Evolutionary conservation across 2,113 vertebrate species (phyloP).

Genomic region (Salminus brasiliensis): DNA sequence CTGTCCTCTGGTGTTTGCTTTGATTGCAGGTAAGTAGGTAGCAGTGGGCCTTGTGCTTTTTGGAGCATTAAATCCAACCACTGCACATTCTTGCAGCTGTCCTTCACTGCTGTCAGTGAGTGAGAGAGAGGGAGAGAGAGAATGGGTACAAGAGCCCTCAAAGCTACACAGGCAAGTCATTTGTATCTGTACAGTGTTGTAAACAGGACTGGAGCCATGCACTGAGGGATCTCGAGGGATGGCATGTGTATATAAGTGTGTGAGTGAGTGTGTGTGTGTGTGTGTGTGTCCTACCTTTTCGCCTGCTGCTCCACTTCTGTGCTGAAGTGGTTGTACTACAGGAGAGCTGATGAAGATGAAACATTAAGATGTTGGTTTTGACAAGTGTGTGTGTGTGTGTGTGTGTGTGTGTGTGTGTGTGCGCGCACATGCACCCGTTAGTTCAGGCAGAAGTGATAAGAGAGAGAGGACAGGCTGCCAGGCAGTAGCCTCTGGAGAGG

Average conservation of each 20-base stretch:
- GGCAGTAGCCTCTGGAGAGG: constrained; percentile 65
- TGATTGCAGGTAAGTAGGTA: constrained; percentile 77
- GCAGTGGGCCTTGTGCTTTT: constrained; percentile 80
- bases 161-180: constrained; percentile 86
- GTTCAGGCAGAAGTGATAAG: constrained; percentile 45
- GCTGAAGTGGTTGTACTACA: constrained; percentile 31
- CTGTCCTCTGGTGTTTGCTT: constrained; percentile 88
- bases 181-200: constrained; percentile 80
- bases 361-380: constrained; percentile 49
- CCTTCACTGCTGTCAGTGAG: constrained; percentile 77
- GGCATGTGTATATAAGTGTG: constrained; percentile 11
- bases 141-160: constrained; percentile 73
- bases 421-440: constrained; percentile 31
- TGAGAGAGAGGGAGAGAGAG: constrained; percentile 55
- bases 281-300: constrained; percentile 41
- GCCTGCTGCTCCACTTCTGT: constrained; percentile 26
- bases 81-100: constrained; percentile 73
- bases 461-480: constrained; percentile 68
- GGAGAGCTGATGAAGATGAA: constrained; percentile 44
- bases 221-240: constrained; percentile 41
- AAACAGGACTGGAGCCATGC: constrained; percentile 73
- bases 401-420: constrained; percentile 17
- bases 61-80: constrained; percentile 85
- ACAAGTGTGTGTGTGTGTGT: constrained; percentile 21
- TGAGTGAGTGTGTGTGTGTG: constrained; percentile 13